Conservation (phyloP, 1,140 invertebrate genomes). For the Linepithema humile region DNA sequence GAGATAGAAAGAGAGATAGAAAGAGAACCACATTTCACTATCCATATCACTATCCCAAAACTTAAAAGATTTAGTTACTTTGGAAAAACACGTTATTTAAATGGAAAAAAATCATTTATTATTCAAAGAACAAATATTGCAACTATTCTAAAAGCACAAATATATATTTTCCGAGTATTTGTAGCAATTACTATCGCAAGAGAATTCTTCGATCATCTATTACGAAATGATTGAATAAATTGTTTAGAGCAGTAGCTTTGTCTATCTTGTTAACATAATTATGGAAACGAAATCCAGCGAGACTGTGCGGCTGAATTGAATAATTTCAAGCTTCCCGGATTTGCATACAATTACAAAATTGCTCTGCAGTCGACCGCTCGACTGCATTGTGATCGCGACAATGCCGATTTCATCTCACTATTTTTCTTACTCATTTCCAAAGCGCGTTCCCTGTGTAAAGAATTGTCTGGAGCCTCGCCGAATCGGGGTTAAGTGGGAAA, state of each 20-base stretch:
- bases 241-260: conserved; percentile 42
- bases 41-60: no score
- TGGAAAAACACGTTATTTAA: no score
- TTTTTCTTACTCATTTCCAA: conserved; percentile 47
- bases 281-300: conserved; percentile 46
- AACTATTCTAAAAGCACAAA: no score
- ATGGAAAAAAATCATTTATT: background rate
- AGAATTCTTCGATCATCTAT: background rate
- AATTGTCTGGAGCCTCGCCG: background rate
- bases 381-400: conserved; percentile 50
- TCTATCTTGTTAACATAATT: conserved; percentile 56
- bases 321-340: conserved; percentile 59
- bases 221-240: conserved; percentile 49
- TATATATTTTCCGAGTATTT: background rate
- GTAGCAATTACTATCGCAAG: background rate
- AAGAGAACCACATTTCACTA: no score
- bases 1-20: no score
- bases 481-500: conserved; percentile 64
- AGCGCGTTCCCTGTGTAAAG: conserved; percentile 17
- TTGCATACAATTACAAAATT: conserved; percentile 59
- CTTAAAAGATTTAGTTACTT: no score
- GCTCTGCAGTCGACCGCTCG: conserved; percentile 36
- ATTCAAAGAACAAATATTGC: background rate
- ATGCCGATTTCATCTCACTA: conserved; percentile 42
- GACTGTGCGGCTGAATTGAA: conserved; percentile 45